Base-by-base conservation (phyloP, 2,113 vertebrate genomes). In the Gallinago media region DNA sequence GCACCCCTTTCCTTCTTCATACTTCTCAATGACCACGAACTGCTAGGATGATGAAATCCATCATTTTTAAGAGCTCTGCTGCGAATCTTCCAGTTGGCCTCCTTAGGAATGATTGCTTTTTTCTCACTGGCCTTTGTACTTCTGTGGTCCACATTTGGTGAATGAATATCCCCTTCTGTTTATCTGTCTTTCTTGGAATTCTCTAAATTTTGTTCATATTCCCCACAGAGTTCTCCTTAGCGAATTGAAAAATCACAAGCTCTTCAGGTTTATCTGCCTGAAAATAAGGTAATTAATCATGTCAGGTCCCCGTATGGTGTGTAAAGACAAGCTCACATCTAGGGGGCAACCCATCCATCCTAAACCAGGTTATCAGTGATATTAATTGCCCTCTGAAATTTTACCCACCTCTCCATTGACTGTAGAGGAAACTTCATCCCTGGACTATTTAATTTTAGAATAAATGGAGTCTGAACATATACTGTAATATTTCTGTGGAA, bases 231-330 rank as follows among this genome's bases (percentile, higher is more conserved):
- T 74, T 91, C 25, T 76, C 23, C 40, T 78, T 71, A 82, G 34
- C 81, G 72, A 23, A 80, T 3, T 36, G 23, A 59, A 75, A 85
- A 72, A 42, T 75, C 66, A 55, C 34, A 85, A 32, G 8, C 56
- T 87, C 19, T 85, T 26, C 34, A 78, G 55, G 44, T 72, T 84
- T 82, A 38, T 58, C 26, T 71, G 9, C 26, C 32, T 61, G 12
- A 74, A 82, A 78, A 32, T 42, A 34, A 88, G 44, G 61, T 36
- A 36, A 47, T 55, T 32, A n/a, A 76, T 90, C 3, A 21, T 4
- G 8, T 21, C 12, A 67, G 11, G 8, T 85, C 32, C 29, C 11
- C 0, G 0, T 56, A 1, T 14, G 19, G 29, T 23, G 18, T 15
- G 8, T 8, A 20, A 56, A 78, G 55, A 70, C 44, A 56, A 74